These are phyloP conservation scores for Cyclura pinguis DNA, from an alignment of 2,797 vertebrate genomes.

Conservation along the genomic window DNA sequence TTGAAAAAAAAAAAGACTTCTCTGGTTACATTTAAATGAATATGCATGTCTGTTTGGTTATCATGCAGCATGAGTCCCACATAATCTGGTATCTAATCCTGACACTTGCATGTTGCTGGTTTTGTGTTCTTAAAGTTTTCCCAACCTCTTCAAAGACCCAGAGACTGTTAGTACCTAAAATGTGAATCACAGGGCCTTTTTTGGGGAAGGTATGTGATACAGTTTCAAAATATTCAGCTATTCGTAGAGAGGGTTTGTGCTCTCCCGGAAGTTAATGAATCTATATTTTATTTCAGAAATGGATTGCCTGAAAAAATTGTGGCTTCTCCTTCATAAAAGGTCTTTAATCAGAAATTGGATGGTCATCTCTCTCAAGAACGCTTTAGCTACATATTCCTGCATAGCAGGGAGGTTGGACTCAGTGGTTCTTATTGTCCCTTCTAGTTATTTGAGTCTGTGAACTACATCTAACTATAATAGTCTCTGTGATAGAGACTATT, in stretches of 20 bases:
- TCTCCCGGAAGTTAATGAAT: background rate
- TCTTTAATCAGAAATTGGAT: too few species aligned
- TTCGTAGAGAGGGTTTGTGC: background rate
- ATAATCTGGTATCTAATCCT: background rate
- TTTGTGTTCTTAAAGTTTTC: background rate
- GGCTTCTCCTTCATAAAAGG: too few species aligned
- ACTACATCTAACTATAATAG: background rate
- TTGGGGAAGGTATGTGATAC: background rate
- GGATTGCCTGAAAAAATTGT: too few species aligned
- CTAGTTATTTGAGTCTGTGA: too few species aligned
- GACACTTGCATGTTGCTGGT: background rate
- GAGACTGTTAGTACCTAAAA: background rate
- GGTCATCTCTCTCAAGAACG: too few species aligned
- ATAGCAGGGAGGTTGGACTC: too few species aligned
- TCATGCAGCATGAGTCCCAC: background rate
- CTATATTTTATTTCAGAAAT: background rate
- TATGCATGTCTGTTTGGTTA: background rate
- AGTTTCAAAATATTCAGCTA: background rate
- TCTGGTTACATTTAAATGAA: background rate
- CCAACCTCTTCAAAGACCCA: background rate
- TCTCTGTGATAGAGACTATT: background rate
- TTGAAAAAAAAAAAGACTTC: background rate
- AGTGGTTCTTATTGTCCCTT: too few species aligned
- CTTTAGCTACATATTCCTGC: too few species aligned
- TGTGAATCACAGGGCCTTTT: background rate